Conservation (phyloP, 2,113 vertebrate genomes). For the Coptodon rendalli region DNA sequence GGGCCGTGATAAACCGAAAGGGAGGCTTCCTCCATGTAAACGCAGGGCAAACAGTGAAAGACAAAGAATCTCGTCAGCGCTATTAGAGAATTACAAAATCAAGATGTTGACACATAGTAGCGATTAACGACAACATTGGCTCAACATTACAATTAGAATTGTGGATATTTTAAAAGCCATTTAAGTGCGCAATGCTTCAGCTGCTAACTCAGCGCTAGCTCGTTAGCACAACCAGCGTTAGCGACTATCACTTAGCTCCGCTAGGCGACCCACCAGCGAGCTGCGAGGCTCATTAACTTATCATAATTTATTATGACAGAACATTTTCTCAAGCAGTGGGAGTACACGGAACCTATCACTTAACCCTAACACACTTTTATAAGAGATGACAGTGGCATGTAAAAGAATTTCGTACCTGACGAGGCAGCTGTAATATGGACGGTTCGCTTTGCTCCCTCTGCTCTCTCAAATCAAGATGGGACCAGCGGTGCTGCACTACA, state of each 20-base stretch:
- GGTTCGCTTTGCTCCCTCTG: slow-evolving; percentile 62
- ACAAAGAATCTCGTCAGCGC: slow-evolving; percentile 47
- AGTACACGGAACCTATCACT: background rate
- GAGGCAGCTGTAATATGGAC: slow-evolving; percentile 79
- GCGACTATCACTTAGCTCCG: background rate
- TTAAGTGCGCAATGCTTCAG: slow-evolving; percentile 60
- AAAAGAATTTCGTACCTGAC: slow-evolving; percentile 69
- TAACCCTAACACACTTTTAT: background rate
- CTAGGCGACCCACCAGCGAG: slow-evolving; percentile 38
- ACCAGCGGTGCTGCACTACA: slow-evolving; percentile 59
- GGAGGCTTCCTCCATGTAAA: slow-evolving; percentile 63
- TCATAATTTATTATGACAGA: background rate
- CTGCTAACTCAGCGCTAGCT: slow-evolving; percentile 51
- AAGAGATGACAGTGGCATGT: slow-evolving; percentile 35
- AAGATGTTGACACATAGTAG: accelerated
- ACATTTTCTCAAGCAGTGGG: background rate
- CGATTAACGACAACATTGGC: background rate
- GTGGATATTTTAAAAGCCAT: slow-evolving; percentile 10
- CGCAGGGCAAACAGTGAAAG: slow-evolving; percentile 55
- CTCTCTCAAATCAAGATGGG: slow-evolving; percentile 74
- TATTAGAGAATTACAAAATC: background rate
- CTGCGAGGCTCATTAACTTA: slow-evolving; percentile 20
- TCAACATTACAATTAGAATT: background rate
- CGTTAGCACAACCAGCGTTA: slow-evolving; percentile 33
- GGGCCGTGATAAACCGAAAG: slow-evolving; percentile 52